These are phyloP conservation scores for Allacma fusca DNA, from an alignment of 2,888 invertebrate species.

Conservation along the genomic window DNA sequence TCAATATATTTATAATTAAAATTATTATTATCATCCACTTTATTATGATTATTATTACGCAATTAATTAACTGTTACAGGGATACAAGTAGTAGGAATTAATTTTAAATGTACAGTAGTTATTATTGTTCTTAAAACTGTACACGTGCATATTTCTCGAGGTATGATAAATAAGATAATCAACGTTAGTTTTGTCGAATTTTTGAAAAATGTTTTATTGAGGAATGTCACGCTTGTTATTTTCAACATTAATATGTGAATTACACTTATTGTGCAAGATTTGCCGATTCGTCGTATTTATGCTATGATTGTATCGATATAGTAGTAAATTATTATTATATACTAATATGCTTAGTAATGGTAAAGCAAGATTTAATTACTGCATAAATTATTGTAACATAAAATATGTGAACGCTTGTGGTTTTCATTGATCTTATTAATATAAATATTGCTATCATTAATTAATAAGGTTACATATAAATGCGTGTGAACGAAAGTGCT, in stretches of 20 bases:
- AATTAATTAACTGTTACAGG: not conserved
- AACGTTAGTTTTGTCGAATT: constrained; percentile 4
- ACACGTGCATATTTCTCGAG: not conserved
- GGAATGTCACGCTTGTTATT: not conserved
- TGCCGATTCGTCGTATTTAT: not conserved
- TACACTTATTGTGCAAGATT: not conserved
- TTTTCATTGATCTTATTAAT: not conserved
- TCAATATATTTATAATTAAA: constrained; percentile 50
- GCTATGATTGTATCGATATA: no score
- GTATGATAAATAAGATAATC: not conserved
- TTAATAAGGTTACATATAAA: not conserved
- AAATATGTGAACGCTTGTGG: not conserved
- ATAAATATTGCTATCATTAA: not conserved
- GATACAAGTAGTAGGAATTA: no score
- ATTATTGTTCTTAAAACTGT: not conserved
- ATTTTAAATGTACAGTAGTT: no score
- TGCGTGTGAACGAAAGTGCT: constrained; percentile 20
- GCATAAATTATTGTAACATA: no score
- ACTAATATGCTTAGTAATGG: no score
- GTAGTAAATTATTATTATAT: no score
- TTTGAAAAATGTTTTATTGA: not conserved
- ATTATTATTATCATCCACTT: not conserved
- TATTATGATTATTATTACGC: not conserved
- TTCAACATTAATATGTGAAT: not conserved
- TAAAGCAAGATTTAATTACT: no score